Percentiles rank a stretch among this genome's conserved stretches.
Conservation (phyloP, 1,140 invertebrate species). For the Battus philenor region DNA sequence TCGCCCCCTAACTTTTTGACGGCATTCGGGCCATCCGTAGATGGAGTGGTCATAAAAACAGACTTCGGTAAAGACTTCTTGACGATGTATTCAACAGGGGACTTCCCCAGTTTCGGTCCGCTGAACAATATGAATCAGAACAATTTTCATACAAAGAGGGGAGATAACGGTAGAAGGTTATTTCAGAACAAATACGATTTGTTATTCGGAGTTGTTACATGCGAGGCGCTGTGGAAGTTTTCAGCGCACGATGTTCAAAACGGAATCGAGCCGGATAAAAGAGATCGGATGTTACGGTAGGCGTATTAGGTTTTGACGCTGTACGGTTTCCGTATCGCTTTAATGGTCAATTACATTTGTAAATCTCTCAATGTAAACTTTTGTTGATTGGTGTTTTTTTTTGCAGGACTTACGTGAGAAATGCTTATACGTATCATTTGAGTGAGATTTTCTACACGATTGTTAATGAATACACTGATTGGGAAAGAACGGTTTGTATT, state of each 20-base stretch:
- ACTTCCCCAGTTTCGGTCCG: slow-evolving; percentile 80
- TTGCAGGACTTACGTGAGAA: slow-evolving; percentile 91
- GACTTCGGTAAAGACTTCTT: slow-evolving; percentile 86
- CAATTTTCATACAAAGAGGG: slow-evolving; percentile 53
- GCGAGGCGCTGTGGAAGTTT: slow-evolving; percentile 89
- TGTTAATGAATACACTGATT: slow-evolving; percentile 98
- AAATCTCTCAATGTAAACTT: too few relatives aligned
- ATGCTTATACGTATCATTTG: slow-evolving; percentile 95
- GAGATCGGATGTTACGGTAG: slow-evolving; percentile 89
- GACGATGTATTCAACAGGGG: slow-evolving; percentile 81
- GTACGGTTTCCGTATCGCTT: neutral
- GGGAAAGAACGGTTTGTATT: slow-evolving; percentile 96
- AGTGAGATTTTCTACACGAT: slow-evolving; percentile 98
- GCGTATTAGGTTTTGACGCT: too few relatives aligned
- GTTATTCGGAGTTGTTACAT: slow-evolving; percentile 89
- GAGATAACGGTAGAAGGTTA: slow-evolving; percentile 35
- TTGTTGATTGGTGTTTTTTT: too few relatives aligned
- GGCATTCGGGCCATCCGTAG: slow-evolving; percentile 90
- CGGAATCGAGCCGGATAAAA: slow-evolving; percentile 93
- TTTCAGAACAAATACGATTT: slow-evolving; percentile 84
- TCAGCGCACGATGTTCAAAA: slow-evolving; percentile 88
- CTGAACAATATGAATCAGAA: slow-evolving; percentile 55
- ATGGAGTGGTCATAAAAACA: slow-evolving; percentile 90
- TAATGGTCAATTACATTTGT: neutral
- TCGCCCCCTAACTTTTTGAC: slow-evolving; percentile 89